phyloP scores from a whole-genome alignment of 2,113 vertebrate species.

The Illadopsis cleaveri region DNA sequence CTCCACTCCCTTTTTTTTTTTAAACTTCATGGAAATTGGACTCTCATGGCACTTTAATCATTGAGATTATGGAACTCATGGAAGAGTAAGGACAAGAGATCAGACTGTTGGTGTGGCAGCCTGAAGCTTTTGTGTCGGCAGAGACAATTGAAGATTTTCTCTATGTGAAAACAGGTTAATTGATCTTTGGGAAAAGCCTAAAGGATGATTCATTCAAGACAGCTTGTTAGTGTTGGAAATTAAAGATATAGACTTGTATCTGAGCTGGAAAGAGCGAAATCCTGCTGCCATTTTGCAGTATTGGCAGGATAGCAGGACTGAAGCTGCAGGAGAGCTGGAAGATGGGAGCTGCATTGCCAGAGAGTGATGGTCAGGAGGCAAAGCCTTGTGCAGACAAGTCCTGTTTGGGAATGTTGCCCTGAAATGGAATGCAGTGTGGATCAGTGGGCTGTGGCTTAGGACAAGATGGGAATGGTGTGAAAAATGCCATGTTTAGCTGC shows the following conservation, averaged over 20 bases:
- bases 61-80: not conserved
- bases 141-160: not conserved
- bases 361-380: not conserved
- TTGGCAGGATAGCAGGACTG: rapidly evolving
- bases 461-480: not conserved
- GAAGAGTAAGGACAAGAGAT: not conserved
- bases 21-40: not conserved
- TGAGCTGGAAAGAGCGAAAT: not conserved
- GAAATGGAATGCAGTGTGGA: not conserved
- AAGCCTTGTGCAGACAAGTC: not conserved
- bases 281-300: not conserved
- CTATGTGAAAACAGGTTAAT: not conserved
- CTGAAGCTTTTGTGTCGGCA: not conserved
- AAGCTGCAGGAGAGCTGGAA: not conserved
- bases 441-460: not conserved
- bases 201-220: not conserved
- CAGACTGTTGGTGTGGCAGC: not conserved
- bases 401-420: not conserved
- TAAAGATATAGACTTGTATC: not conserved
- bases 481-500: rapidly evolving
- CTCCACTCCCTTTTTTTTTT: too few relatives aligned
- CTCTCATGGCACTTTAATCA: not conserved
- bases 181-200: not conserved
- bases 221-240: not conserved
- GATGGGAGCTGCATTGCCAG: not conserved